Evolutionary conservation across 2,888 invertebrate genomes (phyloP), one percentile per base, ranked within the genome.

Genomic region (Timandra comae): DNA sequence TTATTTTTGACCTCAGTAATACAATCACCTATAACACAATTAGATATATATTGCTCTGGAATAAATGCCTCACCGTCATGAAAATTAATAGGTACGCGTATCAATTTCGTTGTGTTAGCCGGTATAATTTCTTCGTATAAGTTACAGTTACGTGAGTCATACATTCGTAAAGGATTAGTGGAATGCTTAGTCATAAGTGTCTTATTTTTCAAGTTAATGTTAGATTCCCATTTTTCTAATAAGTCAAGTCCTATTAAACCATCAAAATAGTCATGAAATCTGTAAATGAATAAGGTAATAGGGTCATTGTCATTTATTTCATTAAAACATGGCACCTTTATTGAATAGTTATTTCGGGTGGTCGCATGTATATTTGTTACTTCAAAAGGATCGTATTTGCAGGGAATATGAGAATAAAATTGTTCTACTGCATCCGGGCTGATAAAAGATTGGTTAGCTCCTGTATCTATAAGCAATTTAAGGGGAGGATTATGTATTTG

Each of bases 181-280:
- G 46, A 26, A 5, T 16, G 19, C n/a, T 13, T 20, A 1, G 52
- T 52, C 4, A 25, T 29, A 3, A 54, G 26, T 0, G 13, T 21
- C 20, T 38, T 37, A 12, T 46, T 32, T 35, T 48, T 54, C 1
- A 42, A 33, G 13, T 57, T 48, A 3, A 60, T 51, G 1, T 12
- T 35, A 3, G 49, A 27, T 21, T 49, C 47, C 45, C 43, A 53
- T 19, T 44, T 43, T 3, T 34, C 33, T 23, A 56, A 27, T 12
- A 56, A 27, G 29, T 60, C 55, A 54, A 12, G 9, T 9, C 11
- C 2, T 5, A n/a, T 3, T n/a, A 24, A 8, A 9, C 21, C 21
- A 3, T 21, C 52, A 9, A 58, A 61, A 27, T 40, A 46, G 8
- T 56, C 26, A 31, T 61, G 57, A 30, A 58, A 57, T 20, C 37